Evolutionary conservation across 1,140 invertebrate genomes (phyloP).

Genomic region (Camponotus vicinus): DNA sequence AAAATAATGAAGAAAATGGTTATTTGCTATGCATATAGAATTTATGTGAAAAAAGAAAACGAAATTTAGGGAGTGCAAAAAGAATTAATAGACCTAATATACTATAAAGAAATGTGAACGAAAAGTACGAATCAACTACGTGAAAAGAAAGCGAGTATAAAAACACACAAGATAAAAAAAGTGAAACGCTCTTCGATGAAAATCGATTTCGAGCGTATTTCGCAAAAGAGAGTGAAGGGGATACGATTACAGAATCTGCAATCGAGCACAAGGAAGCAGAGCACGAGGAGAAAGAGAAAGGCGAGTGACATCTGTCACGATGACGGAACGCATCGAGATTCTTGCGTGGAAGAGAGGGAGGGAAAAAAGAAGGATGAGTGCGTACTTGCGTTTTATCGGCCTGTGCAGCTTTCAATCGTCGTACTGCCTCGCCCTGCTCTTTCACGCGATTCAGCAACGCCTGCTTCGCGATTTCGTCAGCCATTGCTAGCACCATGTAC

Average conservation of each 20-base stretch:
- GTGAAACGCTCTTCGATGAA: not conserved
- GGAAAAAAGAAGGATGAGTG: slow-evolving; percentile 15
- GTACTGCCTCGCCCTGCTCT: slow-evolving; percentile 92
- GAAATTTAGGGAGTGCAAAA: not conserved
- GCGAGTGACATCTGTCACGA: not conserved
- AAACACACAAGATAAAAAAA: not conserved
- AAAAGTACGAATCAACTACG: not conserved
- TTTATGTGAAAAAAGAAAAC: not conserved
- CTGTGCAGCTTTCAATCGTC: slow-evolving; percentile 93
- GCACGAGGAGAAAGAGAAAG: slow-evolving; percentile 13
- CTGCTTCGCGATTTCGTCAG: slow-evolving; percentile 84
- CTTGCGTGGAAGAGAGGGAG: not conserved
- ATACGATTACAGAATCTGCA: not conserved
- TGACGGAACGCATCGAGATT: not conserved
- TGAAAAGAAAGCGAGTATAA: not conserved
- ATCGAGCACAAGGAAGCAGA: not conserved
- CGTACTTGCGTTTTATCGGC: slow-evolving; percentile 91
- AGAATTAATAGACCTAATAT: not conserved
- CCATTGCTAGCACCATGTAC: slow-evolving; percentile 71
- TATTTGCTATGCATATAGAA: not conserved
- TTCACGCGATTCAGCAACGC: slow-evolving; percentile 90
- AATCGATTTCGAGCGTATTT: slow-evolving; percentile 10
- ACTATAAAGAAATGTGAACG: not conserved
- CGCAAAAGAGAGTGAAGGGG: slow-evolving; percentile 15
- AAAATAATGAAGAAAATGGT: not conserved